Conservation (phyloP, 2,113 vertebrate species). For the Catagonus wagneri region DNA sequence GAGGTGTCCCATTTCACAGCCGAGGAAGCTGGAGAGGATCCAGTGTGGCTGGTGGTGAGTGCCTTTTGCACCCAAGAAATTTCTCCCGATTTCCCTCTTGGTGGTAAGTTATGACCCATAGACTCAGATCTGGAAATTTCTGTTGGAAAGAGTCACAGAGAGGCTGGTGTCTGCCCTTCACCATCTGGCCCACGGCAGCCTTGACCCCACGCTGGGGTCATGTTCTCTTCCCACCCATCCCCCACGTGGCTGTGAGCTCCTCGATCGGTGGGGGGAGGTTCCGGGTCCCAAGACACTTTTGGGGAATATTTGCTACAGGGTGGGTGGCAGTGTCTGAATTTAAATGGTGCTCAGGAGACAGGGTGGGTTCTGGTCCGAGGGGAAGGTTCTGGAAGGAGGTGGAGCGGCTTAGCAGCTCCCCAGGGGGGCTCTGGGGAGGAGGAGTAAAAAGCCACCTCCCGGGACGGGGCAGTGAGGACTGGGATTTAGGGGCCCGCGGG, state of each 20-base stretch:
- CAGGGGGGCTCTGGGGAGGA: background rate
- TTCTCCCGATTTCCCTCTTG: background rate
- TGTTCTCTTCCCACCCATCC: accelerated
- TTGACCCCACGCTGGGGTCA: too few species aligned
- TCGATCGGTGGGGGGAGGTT: too few species aligned
- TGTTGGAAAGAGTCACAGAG: background rate
- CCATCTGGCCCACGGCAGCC: accelerated
- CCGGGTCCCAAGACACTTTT: background rate
- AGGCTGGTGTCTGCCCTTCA: background rate
- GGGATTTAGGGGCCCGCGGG: accelerated
- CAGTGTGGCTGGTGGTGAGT: accelerated
- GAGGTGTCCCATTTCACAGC: accelerated
- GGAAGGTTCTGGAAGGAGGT: background rate
- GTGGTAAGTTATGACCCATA: accelerated
- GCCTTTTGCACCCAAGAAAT: accelerated
- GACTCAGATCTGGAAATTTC: background rate
- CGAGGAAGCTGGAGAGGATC: background rate
- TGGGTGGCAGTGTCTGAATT: background rate
- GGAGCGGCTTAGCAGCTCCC: background rate
- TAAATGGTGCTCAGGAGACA: background rate
- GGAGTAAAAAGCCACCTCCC: accelerated
- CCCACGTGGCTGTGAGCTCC: accelerated
- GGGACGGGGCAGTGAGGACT: accelerated
- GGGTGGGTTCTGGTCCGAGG: accelerated
- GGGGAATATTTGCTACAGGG: background rate